Conservation (phyloP, 2,113 vertebrate genomes). For the Syngnathus scovelli region DNA sequence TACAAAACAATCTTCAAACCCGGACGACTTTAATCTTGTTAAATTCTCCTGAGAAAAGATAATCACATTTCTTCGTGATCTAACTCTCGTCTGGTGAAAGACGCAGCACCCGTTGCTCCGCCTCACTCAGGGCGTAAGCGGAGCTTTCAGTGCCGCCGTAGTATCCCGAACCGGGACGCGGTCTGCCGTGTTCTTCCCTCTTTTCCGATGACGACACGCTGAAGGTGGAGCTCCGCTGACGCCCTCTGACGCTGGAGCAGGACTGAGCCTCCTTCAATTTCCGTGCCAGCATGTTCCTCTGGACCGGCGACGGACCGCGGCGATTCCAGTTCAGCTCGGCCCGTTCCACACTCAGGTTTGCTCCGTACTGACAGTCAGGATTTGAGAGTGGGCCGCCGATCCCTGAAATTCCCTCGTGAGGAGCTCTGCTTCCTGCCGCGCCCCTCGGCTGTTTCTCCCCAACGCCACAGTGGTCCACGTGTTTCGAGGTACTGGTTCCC, state of each 20-base stretch:
- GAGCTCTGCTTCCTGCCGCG: conserved; percentile 2
- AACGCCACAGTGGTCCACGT: conserved; percentile 6
- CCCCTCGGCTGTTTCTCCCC: conserved; percentile 20
- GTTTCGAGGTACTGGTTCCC: conserved; percentile 42
- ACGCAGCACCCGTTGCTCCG: conserved; percentile 85
- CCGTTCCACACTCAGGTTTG: conserved; percentile 55
- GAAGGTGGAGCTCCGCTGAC: conserved; percentile 72
- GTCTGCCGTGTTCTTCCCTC: conserved; percentile 78
- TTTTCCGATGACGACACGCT: conserved; percentile 70
- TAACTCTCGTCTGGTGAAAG: conserved; percentile 47
- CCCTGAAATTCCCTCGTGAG: conserved; percentile 50
- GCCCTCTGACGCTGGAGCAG: conserved; percentile 40
- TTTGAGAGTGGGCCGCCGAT: conserved; percentile 38
- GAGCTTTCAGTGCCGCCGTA: conserved; percentile 77
- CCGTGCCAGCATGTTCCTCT: conserved; percentile 71
- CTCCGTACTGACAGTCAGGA: background rate
- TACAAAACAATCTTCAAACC: too few relatives aligned
- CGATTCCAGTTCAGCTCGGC: conserved; percentile 76
- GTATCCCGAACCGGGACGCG: conserved; percentile 77
- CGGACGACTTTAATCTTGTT: background rate
- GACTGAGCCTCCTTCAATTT: conserved; percentile 76
- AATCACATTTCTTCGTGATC: background rate
- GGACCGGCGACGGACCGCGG: conserved; percentile 81
- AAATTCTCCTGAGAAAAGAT: background rate
- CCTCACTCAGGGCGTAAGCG: conserved; percentile 81